phyloP scores from a whole-genome alignment of 1,140 invertebrate genomes.

The Macrobrachium rosenbergii region DNA sequence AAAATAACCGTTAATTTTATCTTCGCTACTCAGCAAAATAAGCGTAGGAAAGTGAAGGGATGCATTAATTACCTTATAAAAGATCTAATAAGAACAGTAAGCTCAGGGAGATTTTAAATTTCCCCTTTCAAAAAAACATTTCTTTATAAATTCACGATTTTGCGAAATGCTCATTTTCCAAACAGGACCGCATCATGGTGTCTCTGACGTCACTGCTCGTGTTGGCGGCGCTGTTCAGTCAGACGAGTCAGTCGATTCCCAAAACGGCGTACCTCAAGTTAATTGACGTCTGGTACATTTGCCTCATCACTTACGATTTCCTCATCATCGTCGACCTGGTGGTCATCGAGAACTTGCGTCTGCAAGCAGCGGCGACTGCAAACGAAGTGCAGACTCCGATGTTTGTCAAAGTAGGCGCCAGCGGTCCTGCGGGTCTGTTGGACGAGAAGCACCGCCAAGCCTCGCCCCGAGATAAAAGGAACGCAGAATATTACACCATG shows the following conservation, averaged over 20 bases:
- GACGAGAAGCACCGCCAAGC: not conserved
- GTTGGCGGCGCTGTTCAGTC: constrained; percentile 43
- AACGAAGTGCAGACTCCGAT: not conserved
- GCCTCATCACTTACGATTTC: constrained; percentile 48
- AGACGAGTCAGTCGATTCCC: constrained; percentile 41
- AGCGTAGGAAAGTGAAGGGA: not conserved
- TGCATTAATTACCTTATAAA: not conserved
- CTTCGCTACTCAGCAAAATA: not conserved
- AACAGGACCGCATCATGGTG: constrained; percentile 50
- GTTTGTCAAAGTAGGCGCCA: not conserved
- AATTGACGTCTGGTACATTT: constrained; percentile 58
- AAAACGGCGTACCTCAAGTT: constrained; percentile 57
- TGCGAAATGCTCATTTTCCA: no score
- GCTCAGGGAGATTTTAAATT: no score
- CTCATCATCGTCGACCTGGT: constrained; percentile 39
- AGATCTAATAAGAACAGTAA: no score
- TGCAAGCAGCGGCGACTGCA: not conserved
- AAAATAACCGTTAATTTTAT: no score
- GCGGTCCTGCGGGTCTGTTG: not conserved
- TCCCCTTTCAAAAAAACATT: no score
- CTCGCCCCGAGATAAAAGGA: not conserved
- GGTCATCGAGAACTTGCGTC: constrained; percentile 32
- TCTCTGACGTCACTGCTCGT: constrained; percentile 54
- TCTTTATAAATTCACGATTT: no score
- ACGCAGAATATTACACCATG: not conserved